These are phyloP conservation scores for Eulemur macaco DNA, from an alignment of 2,113 vertebrate genomes.

Conservation along the genomic window DNA sequence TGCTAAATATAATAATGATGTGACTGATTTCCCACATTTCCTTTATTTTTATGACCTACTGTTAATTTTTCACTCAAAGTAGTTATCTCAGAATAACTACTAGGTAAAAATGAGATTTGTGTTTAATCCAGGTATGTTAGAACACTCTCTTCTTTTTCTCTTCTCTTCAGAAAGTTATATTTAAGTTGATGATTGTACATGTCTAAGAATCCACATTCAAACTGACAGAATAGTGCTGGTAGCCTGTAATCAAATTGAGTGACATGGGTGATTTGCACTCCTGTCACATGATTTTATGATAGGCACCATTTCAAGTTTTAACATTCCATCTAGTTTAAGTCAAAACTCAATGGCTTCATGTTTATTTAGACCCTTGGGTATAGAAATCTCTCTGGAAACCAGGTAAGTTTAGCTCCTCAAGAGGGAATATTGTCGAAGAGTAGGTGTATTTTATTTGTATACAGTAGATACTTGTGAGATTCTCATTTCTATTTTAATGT, in stretches of 20 bases:
- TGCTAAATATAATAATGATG: not conserved
- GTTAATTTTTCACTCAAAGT: constrained; percentile 34
- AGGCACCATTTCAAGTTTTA: not conserved
- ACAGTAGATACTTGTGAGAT: not conserved
- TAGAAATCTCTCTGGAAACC: constrained; percentile 62
- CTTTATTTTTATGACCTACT: not conserved
- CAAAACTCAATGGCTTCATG: not conserved
- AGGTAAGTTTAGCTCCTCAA: constrained; percentile 37
- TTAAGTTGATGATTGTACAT: not conserved
- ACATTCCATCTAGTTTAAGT: constrained; percentile 25
- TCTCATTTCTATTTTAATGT: constrained; percentile 6
- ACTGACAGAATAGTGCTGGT: not conserved
- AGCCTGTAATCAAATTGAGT: constrained; percentile 10
- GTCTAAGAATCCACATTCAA: constrained; percentile 3
- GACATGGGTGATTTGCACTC: not conserved
- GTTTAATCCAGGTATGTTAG: not conserved
- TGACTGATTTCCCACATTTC: not conserved
- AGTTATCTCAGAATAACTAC: not conserved
- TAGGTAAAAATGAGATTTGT: not conserved
- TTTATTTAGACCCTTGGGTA: constrained; percentile 38
- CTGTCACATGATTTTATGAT: constrained; percentile 43
- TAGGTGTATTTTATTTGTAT: not conserved
- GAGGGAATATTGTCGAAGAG: not conserved
- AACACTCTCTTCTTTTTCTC: not conserved
- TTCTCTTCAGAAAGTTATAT: constrained; percentile 30